These are phyloP conservation scores for Chunga burmeisteri DNA, from an alignment of 2,113 vertebrate genomes.

Conservation along the genomic window DNA sequence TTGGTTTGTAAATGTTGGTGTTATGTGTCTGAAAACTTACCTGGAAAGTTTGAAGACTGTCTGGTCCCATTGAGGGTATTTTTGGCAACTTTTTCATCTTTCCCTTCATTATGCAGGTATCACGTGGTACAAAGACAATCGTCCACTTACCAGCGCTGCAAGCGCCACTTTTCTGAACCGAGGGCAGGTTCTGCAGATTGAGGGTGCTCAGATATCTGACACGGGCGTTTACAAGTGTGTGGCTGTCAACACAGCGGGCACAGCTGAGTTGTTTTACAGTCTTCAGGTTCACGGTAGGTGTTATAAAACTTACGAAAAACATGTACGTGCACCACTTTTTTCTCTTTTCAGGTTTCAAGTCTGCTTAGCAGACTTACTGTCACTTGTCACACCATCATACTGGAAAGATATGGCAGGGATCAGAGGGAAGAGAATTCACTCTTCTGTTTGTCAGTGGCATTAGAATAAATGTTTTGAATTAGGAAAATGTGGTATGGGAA, in stretches of 20 bases:
- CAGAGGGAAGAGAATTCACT: neutral
- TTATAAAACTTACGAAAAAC: neutral
- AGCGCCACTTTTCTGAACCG: conserved; percentile 75
- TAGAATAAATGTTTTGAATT: neutral
- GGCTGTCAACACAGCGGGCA: conserved; percentile 86
- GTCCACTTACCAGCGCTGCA: conserved; percentile 69
- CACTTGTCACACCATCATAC: neutral
- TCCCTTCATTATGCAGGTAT: conserved; percentile 73
- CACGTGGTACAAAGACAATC: conserved; percentile 91
- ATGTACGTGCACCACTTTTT: neutral
- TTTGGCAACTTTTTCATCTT: neutral
- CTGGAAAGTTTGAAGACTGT: neutral
- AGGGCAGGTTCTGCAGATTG: conserved; percentile 82
- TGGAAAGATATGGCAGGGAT: neutral
- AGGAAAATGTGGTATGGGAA: neutral
- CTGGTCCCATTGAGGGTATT: neutral
- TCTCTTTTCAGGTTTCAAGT: neutral
- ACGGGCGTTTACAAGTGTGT: conserved; percentile 88
- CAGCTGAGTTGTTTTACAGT: conserved; percentile 80
- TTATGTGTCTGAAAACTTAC: neutral
- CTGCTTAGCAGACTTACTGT: neutral
- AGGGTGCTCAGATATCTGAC: conserved; percentile 84
- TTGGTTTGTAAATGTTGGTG: fast-evolving
- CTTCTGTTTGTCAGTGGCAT: neutral
- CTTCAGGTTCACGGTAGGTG: conserved; percentile 90